Percentiles rank a stretch among this genome's conserved stretches.
Conservation (phyloP, 2,797 vertebrate species). For the Momotus momota region DNA sequence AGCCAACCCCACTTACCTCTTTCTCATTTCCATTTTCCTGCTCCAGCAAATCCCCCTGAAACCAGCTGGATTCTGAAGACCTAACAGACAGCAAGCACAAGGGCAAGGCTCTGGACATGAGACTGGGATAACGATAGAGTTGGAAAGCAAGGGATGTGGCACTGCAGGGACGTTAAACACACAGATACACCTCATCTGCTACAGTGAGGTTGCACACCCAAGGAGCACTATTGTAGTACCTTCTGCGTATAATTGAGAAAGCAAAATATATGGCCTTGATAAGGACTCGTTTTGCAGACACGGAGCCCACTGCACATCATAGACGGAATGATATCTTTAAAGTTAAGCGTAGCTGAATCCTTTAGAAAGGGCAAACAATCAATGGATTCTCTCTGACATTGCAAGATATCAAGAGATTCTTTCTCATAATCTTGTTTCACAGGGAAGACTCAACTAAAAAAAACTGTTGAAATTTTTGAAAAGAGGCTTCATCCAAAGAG, state of each 20-base stretch:
- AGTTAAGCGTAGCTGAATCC: neutral
- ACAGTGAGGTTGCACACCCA: neutral
- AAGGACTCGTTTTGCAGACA: neutral
- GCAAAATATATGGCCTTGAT: neutral
- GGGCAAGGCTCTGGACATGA: neutral
- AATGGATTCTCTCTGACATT: neutral
- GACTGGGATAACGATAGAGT: neutral
- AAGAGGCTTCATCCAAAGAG: neutral
- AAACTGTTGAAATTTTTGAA: neutral
- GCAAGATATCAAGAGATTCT: neutral
- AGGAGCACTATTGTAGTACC: neutral
- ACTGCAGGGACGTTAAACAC: neutral
- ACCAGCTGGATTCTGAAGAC: neutral
- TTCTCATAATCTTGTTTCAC: neutral
- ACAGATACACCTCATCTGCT: neutral
- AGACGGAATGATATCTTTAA: neutral
- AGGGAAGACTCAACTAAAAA: neutral
- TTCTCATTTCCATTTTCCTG: neutral
- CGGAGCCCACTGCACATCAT: fast-evolving
- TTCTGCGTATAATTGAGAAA: neutral
- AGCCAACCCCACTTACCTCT: neutral
- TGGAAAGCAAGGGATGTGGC: neutral
- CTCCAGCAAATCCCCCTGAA: neutral
- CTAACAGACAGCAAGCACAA: neutral
- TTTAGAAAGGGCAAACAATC: neutral